Conservation (phyloP, 2,888 invertebrate species). For the Zootermopsis nevadensis region DNA sequence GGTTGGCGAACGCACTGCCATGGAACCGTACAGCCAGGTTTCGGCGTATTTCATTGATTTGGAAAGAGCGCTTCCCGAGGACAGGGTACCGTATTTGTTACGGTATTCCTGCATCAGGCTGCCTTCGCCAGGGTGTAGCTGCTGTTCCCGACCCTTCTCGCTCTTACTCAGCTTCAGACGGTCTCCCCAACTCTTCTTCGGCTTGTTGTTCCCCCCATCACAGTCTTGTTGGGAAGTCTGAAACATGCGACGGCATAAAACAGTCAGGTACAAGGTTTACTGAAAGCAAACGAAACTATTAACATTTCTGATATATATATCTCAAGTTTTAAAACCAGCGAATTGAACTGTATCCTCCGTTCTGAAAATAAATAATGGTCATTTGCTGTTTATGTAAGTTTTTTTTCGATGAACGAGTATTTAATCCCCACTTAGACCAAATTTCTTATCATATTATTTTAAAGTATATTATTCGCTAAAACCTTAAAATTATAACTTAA, state of each 20-base stretch:
- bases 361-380: no score
- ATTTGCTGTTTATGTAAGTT: no score
- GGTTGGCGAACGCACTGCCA: slow-evolving; percentile 62
- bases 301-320: no score
- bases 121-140: slow-evolving; percentile 25
- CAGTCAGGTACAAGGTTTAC: no score
- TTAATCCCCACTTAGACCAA: no score
- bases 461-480: no score
- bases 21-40: slow-evolving; percentile 87
- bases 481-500: no score
- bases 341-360: no score
- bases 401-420: no score
- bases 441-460: no score
- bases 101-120: slow-evolving; percentile 53
- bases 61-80: slow-evolving; percentile 78
- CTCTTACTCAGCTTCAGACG: slow-evolving; percentile 49
- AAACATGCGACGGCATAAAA: background rate
- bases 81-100: slow-evolving; percentile 63
- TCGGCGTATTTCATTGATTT: slow-evolving; percentile 88
- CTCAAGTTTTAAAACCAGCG: no score
- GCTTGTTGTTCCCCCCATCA: slow-evolving; percentile 46
- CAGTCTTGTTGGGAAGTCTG: slow-evolving; percentile 14
- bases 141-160: slow-evolving; percentile 54
- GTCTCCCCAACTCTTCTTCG: slow-evolving; percentile 54
- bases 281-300: no score